These are phyloP conservation scores for Tachuris rubrigastra DNA, from an alignment of 2,113 vertebrate species.

Conservation along the genomic window DNA sequence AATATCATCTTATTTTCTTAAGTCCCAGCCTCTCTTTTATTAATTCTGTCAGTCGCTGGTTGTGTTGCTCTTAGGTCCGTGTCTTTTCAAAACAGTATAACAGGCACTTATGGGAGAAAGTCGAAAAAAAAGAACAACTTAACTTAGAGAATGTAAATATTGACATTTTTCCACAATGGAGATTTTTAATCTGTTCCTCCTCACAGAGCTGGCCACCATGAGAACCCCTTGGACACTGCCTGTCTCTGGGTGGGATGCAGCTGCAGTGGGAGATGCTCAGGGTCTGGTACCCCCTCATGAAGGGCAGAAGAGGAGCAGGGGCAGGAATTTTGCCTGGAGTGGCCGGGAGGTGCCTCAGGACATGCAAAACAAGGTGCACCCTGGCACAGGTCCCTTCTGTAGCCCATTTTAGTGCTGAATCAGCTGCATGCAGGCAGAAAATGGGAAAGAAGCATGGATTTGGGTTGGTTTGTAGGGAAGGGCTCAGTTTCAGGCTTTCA, in stretches of 20 bases:
- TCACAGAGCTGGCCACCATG: not conserved
- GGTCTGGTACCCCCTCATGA: not conserved
- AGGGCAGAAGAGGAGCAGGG: not conserved
- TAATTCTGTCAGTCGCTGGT: slow-evolving; percentile 58
- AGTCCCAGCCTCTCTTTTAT: slow-evolving; percentile 64
- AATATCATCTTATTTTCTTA: slow-evolving; percentile 69
- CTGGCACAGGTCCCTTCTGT: not conserved
- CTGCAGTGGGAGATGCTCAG: not conserved
- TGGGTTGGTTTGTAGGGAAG: not conserved
- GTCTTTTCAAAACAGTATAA: slow-evolving; percentile 45
- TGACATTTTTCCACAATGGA: slow-evolving; percentile 45
- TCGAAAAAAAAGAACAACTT: not conserved
- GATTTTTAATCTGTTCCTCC: not conserved
- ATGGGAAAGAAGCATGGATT: rapidly evolving
- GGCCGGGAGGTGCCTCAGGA: not conserved
- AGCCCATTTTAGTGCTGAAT: not conserved
- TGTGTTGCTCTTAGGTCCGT: slow-evolving; percentile 44
- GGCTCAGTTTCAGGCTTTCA: not conserved
- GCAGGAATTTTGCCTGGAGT: not conserved
- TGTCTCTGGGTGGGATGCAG: not conserved
- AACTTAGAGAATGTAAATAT: slow-evolving; percentile 49
- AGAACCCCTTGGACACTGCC: not conserved
- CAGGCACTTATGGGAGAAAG: slow-evolving; percentile 49
- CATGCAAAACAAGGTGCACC: rapidly evolving
- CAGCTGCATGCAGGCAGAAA: not conserved